phyloP scores from a whole-genome alignment of 1,140 invertebrate genomes.

The Lordiphosa stackelbergi region DNA sequence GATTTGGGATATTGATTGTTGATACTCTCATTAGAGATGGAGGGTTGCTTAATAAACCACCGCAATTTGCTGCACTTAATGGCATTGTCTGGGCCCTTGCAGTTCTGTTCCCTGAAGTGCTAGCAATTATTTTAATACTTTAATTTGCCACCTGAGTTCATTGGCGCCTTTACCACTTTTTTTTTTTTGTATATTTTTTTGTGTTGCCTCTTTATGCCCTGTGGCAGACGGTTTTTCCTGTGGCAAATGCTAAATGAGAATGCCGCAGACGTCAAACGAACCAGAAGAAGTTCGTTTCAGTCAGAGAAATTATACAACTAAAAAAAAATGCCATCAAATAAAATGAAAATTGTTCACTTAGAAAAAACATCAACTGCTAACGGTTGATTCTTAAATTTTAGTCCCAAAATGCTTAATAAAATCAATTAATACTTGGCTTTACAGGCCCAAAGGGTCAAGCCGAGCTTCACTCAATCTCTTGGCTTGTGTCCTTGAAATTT shows the following conservation, averaged over 20 bases:
- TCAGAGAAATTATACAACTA: conserved; percentile 27
- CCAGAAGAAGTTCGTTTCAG: conserved; percentile 49
- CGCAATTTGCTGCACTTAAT: conserved; percentile 65
- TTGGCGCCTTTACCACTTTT: conserved; percentile 26
- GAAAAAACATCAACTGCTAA: conserved; percentile 1
- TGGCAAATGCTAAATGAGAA: conserved; percentile 48
- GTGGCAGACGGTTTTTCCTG: conserved; percentile 27
- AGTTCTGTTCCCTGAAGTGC: conserved; percentile 19
- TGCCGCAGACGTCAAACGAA: conserved; percentile 51
- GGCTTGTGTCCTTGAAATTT: too few species aligned
- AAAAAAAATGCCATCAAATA: neutral
- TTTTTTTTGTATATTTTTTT: neutral
- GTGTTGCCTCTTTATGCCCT: conserved; percentile 9
- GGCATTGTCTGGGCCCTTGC: conserved; percentile 50
- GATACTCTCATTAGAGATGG: conserved; percentile 43
- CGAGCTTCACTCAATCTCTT: too few species aligned
- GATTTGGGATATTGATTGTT: conserved; percentile 45
- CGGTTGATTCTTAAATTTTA: too few species aligned
- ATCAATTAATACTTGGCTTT: too few species aligned
- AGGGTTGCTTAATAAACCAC: conserved; percentile 3
- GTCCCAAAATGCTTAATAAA: too few species aligned
- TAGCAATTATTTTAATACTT: conserved; percentile 66
- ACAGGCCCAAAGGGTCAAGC: too few species aligned
- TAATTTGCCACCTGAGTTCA: conserved; percentile 72
- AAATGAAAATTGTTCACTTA: neutral